Percentiles rank a stretch among this genome's conserved stretches.
Conservation (phyloP, 2,888 invertebrate species). For the Zootermopsis nevadensis region DNA sequence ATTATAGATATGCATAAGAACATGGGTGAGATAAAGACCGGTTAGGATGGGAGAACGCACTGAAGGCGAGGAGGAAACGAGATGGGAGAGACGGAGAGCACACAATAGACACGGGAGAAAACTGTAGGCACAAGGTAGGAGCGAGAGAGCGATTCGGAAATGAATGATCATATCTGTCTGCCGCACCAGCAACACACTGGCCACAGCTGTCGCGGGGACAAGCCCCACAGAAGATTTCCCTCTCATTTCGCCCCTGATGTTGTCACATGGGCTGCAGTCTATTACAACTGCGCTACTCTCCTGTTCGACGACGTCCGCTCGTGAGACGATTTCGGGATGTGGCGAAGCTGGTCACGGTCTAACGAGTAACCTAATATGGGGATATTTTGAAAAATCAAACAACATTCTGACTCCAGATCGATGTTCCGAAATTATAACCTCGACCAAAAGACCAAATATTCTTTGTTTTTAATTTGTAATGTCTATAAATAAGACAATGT, state of each 20-base stretch:
- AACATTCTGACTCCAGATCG: too few species aligned
- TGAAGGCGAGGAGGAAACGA: background rate
- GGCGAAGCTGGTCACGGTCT: too few species aligned
- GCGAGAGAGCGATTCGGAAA: conserved; percentile 13
- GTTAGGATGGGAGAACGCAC: background rate
- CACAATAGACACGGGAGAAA: conserved; percentile 13
- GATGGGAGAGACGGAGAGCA: conserved; percentile 12
- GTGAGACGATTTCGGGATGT: too few species aligned
- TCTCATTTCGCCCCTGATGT: background rate
- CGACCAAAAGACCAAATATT: too few species aligned
- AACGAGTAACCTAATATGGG: too few species aligned
- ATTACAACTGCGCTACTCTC: background rate
- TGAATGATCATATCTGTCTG: conserved; percentile 1
- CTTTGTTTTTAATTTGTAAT: too few species aligned
- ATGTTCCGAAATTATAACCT: too few species aligned
- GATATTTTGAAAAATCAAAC: too few species aligned
- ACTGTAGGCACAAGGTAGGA: background rate
- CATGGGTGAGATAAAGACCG: background rate
- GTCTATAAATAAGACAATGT: too few species aligned
- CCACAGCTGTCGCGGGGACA: background rate
- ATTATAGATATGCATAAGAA: background rate
- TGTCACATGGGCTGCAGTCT: background rate
- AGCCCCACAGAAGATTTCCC: too few species aligned
- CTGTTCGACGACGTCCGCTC: too few species aligned
- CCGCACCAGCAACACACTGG: background rate